Evolutionary conservation across 2,888 invertebrate genomes (phyloP).

Genomic region (Galerucella calmariensis): DNA sequence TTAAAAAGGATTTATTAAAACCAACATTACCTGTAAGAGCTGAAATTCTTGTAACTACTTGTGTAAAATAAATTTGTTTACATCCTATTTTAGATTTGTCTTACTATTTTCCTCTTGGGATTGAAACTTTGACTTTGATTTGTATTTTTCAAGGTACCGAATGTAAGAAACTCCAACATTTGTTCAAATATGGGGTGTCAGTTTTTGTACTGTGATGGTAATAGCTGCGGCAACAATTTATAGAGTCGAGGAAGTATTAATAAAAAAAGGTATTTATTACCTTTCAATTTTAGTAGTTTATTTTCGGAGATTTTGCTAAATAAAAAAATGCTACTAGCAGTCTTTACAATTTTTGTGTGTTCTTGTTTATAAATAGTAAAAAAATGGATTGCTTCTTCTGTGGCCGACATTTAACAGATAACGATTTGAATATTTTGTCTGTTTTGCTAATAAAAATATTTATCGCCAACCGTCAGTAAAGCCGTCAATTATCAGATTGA

Average conservation of each 20-base stretch:
- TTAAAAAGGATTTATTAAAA: too few relatives aligned
- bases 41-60: conserved; percentile 7
- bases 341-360: not conserved
- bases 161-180: conserved; percentile 45
- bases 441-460: too few relatives aligned
- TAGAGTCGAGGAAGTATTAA: conserved; percentile 33
- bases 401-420: too few relatives aligned
- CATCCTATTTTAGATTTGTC: not conserved
- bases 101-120: not conserved
- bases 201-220: conserved; percentile 48
- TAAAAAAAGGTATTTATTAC: conserved; percentile 16
- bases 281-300: conserved; percentile 1
- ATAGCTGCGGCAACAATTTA: conserved; percentile 43
- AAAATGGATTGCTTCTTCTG: too few relatives aligned
- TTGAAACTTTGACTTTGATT: conserved; percentile 28
- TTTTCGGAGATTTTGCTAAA: not conserved
- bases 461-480: too few relatives aligned
- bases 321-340: not conserved
- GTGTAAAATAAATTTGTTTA: not conserved
- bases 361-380: not conserved
- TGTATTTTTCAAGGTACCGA: conserved; percentile 43
- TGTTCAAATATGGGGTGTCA: conserved; percentile 49
- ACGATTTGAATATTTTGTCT: too few relatives aligned
- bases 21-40: too few relatives aligned
- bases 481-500: too few relatives aligned